Evolutionary conservation across 2,888 invertebrate genomes (phyloP).

Genomic region (Fabriciana adippe): DNA sequence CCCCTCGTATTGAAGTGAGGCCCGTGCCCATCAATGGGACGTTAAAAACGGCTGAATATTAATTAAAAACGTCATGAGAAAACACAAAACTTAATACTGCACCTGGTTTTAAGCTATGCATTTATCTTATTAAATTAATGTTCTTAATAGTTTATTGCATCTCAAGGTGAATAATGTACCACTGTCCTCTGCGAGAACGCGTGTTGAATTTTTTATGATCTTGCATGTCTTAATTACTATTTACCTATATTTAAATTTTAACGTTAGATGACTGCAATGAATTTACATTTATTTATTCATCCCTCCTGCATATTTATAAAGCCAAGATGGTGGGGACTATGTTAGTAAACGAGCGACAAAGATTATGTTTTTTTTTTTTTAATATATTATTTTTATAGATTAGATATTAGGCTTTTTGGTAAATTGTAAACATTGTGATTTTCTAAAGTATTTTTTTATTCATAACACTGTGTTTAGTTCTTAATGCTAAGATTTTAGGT

Average conservation of each 20-base stretch:
- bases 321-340: constrained; percentile 12
- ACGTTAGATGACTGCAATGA: constrained; percentile 6
- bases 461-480: too few species aligned
- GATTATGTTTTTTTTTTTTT: neutral
- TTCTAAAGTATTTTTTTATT: too few species aligned
- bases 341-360: neutral
- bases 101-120: neutral
- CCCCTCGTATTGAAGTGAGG: too few species aligned
- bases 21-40: too few species aligned
- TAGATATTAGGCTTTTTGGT: too few species aligned
- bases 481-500: too few species aligned
- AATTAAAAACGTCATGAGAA: too few species aligned
- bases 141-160: neutral
- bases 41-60: too few species aligned
- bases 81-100: neutral
- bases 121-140: neutral
- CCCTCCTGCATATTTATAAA: constrained; percentile 15
- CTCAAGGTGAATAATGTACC: neutral
- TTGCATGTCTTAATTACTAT: constrained; percentile 13
- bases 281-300: constrained; percentile 19
- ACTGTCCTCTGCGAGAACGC: neutral
- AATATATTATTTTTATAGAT: too few species aligned
- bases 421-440: too few species aligned
- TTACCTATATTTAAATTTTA: constrained; percentile 24
- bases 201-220: neutral